Percentiles rank a stretch among this genome's conserved stretches.
Conservation (phyloP, 2,797 vertebrate species). For the Apogon talboti region DNA sequence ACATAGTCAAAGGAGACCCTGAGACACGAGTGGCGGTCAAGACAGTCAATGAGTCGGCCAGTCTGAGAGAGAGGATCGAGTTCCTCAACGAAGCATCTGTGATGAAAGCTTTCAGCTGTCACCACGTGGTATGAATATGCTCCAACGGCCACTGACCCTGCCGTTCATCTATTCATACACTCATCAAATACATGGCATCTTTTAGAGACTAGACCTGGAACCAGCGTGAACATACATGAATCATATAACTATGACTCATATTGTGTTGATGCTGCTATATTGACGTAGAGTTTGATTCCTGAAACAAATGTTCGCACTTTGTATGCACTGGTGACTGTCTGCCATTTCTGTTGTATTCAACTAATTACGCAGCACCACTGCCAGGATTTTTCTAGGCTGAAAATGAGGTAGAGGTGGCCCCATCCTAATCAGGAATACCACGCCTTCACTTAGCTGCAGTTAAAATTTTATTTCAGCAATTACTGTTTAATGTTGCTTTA, state of each 20-base stretch:
- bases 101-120: conserved; percentile 98
- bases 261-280: conserved; percentile 47
- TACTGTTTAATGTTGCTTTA: too few species aligned
- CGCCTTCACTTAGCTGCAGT: too few species aligned
- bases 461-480: too few species aligned
- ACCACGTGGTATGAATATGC: conserved; percentile 91
- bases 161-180: not conserved
- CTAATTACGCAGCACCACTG: conserved; percentile 1
- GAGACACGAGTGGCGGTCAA: conserved; percentile 94
- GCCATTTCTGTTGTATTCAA: conserved; percentile 19
- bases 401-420: too few species aligned
- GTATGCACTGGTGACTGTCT: conserved; percentile 14
- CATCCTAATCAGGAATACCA: too few species aligned
- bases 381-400: too few species aligned
- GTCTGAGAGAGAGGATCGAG: conserved; percentile 95
- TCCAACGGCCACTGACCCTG: conserved; percentile 1
- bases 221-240: conserved; percentile 41
- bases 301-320: conserved; percentile 46
- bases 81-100: conserved; percentile 98
- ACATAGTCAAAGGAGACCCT: conserved; percentile 93
- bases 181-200: conserved; percentile 16
- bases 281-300: conserved; percentile 56
- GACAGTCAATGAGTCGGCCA: conserved; percentile 96
- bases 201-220: conserved; percentile 4
- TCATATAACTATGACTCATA: conserved; percentile 37